These are phyloP conservation scores for Odocoileus hemionus DNA, from an alignment of 2,113 vertebrate species.

Conservation along the genomic window DNA sequence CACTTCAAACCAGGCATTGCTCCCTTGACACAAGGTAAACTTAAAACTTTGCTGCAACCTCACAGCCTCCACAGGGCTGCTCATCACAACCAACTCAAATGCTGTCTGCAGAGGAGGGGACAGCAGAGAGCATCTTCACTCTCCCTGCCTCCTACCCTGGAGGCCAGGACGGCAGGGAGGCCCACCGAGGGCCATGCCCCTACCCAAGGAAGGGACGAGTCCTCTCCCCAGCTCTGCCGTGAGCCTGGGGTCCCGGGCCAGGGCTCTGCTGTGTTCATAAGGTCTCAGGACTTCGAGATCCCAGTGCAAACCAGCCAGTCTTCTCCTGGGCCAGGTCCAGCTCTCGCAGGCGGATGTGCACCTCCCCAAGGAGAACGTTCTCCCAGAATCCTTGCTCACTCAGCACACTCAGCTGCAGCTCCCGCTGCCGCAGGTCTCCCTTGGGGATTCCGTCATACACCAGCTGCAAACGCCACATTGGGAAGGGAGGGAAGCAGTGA, in stretches of 20 bases:
- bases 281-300: slow-evolving; percentile 80
- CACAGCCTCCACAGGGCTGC: slow-evolving; percentile 39
- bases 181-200: background rate
- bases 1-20: slow-evolving; percentile 68
- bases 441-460: slow-evolving; percentile 93
- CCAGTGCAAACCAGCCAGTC: slow-evolving; percentile 94
- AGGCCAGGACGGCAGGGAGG: background rate
- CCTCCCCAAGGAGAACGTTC: slow-evolving; percentile 92
- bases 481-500: background rate
- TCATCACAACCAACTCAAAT: slow-evolving; percentile 23
- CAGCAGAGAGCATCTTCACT: background rate
- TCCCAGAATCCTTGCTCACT: slow-evolving; percentile 96
- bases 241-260: background rate
- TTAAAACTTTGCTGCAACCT: slow-evolving; percentile 64
- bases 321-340: slow-evolving; percentile 90
- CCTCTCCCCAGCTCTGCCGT: background rate
- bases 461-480: slow-evolving; percentile 78
- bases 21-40: slow-evolving; percentile 90
- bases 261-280: slow-evolving; percentile 62
- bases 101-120: background rate
- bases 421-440: slow-evolving; percentile 93
- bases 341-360: slow-evolving; percentile 88
- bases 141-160: background rate
- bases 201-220: background rate
- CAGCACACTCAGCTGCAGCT: slow-evolving; percentile 93